Percentiles rank a stretch among this genome's conserved stretches.
phyloP scores from a whole-genome alignment of 2,888 invertebrate species.

The Ptilodon capucinus region DNA sequence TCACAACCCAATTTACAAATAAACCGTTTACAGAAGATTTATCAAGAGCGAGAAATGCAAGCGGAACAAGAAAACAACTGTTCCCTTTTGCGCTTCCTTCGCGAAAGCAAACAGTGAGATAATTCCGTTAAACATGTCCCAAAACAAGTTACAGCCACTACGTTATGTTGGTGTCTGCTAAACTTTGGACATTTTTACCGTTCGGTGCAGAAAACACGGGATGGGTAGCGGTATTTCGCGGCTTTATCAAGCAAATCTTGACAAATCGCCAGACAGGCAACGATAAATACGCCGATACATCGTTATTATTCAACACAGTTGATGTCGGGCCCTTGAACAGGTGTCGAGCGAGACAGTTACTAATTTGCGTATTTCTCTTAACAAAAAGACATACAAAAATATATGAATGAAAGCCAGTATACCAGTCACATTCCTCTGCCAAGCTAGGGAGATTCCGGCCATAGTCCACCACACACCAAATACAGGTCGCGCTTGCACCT shows the following conservation, averaged over 20 bases:
- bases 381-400: too few relatives aligned
- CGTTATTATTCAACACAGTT: constrained; percentile 40
- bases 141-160: constrained; percentile 53
- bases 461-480: too few relatives aligned
- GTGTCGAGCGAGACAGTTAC: not conserved
- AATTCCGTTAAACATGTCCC: constrained; percentile 48
- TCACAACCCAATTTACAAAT: constrained; percentile 1
- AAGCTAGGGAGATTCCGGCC: too few relatives aligned
- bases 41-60: constrained; percentile 24
- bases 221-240: constrained; percentile 38
- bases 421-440: too few relatives aligned
- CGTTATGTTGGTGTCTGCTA: constrained; percentile 47
- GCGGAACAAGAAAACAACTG: constrained; percentile 29
- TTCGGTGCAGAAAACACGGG: constrained; percentile 44
- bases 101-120: constrained; percentile 47
- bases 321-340: constrained; percentile 21
- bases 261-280: constrained; percentile 48
- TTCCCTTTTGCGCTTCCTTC: constrained; percentile 31
- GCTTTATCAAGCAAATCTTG: constrained; percentile 52
- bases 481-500: too few relatives aligned
- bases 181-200: constrained; percentile 67
- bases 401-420: too few relatives aligned
- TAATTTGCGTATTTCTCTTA: too few relatives aligned
- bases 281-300: constrained; percentile 43
- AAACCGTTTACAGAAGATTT: constrained; percentile 19